A percentile compares a stretch with the other conserved stretches of the same genome.
Conservation (phyloP, 1,140 invertebrate genomes). For the Episyrphus balteatus region DNA sequence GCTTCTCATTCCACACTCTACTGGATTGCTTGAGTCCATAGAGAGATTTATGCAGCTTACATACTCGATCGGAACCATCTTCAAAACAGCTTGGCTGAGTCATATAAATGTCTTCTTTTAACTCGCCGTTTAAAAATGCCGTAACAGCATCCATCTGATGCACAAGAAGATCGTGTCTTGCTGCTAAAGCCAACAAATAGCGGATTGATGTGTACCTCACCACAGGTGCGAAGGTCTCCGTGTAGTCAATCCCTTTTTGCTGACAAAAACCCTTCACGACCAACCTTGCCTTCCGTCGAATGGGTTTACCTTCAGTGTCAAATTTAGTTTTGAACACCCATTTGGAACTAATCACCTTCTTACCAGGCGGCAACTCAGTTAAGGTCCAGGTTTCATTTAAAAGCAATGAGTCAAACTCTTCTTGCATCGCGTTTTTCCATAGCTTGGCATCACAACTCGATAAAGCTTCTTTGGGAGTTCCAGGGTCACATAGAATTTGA, state of each 20-base stretch:
- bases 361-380: too few species aligned
- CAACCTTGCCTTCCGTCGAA: slow-evolving; percentile 10
- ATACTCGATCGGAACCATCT: slow-evolving; percentile 4
- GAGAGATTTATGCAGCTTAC: slow-evolving; percentile 15
- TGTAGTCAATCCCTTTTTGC: slow-evolving; percentile 12
- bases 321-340: slow-evolving; percentile 25
- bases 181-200: slow-evolving; percentile 16
- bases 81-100: slow-evolving; percentile 29
- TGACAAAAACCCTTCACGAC: slow-evolving; percentile 17
- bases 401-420: too few species aligned
- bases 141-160: slow-evolving; percentile 26
- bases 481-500: too few species aligned
- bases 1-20: slow-evolving; percentile 16
- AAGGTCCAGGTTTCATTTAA: too few species aligned
- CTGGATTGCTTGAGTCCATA: too few species aligned
- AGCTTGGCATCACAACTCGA: too few species aligned
- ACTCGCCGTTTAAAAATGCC: slow-evolving; percentile 34
- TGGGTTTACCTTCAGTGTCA: neutral
- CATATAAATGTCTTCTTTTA: slow-evolving; percentile 38
- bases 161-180: slow-evolving; percentile 17
- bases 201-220: slow-evolving; percentile 3
- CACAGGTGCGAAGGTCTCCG: slow-evolving; percentile 10
- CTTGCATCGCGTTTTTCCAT: too few species aligned
- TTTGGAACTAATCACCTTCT: too few species aligned
- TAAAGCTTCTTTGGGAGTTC: too few species aligned